A percentile compares a stretch with the other conserved stretches of the same genome.
phyloP scores from a whole-genome alignment of 2,797 vertebrate genomes.

The Rhynchotus rufescens region DNA sequence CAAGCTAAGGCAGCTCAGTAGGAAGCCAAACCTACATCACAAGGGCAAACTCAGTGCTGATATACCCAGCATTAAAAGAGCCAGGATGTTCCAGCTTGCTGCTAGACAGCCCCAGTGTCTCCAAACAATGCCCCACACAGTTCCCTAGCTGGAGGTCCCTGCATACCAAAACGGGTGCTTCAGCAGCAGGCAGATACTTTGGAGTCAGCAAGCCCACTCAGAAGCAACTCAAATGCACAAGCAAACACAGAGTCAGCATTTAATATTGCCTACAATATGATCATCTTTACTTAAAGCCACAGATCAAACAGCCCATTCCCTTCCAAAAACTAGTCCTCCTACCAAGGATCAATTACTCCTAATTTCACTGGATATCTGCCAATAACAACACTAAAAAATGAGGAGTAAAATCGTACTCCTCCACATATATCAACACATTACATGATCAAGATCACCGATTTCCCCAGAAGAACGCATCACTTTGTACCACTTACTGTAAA shows the following conservation, averaged over 20 bases:
- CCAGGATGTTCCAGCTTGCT: background rate
- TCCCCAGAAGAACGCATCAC: background rate
- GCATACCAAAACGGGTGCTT: background rate
- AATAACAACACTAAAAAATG: background rate
- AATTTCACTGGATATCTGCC: background rate
- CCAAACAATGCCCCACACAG: background rate
- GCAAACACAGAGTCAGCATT: too few relatives aligned
- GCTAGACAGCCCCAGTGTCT: background rate
- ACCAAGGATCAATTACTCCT: background rate
- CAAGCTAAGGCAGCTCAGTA: background rate
- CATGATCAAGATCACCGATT: background rate
- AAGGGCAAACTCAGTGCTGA: background rate
- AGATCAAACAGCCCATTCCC: background rate
- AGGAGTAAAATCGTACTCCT: background rate
- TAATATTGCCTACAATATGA: accelerated
- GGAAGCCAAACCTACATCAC: background rate
- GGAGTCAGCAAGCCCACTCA: background rate
- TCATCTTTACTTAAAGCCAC: background rate
- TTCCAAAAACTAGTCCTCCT: background rate
- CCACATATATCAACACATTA: background rate
- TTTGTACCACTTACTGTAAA: background rate
- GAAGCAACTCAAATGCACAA: background rate
- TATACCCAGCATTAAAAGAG: background rate
- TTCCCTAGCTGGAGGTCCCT: accelerated
- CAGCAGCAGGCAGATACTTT: background rate